These are phyloP conservation scores for Peromyscus attwateri DNA, from an alignment of 2,797 vertebrate genomes.

Conservation along the genomic window DNA sequence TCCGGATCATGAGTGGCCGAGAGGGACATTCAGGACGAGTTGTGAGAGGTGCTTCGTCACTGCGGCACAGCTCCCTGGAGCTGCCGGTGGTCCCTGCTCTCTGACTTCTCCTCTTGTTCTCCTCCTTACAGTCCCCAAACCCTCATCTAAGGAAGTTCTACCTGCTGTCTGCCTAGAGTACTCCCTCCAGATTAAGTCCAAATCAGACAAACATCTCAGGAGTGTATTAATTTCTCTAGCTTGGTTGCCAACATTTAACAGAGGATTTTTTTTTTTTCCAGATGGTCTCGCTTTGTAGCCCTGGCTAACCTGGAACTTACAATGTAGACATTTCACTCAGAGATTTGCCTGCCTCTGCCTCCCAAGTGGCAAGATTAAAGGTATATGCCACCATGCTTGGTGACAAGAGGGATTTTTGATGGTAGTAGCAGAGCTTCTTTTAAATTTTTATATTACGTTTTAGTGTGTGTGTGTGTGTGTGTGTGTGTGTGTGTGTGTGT, in stretches of 20 bases:
- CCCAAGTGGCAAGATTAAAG: background rate
- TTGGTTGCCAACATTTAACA: background rate
- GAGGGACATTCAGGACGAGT: too few relatives aligned
- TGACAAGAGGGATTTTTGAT: background rate
- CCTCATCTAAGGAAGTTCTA: constrained; percentile 13
- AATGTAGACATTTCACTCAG: background rate
- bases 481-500: background rate
- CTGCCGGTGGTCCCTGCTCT: background rate
- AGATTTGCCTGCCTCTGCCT: background rate
- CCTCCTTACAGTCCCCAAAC: background rate
- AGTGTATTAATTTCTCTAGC: background rate
- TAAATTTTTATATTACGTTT: background rate
- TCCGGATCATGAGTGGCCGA: background rate
- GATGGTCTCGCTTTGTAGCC: background rate
- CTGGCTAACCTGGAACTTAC: background rate
- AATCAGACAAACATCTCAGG: background rate
- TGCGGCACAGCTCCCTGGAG: background rate
- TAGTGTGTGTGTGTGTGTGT: background rate
- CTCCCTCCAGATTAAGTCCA: background rate
- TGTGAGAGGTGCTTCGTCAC: background rate
- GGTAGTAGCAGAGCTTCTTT: background rate
- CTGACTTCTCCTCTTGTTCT: background rate
- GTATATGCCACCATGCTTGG: background rate
- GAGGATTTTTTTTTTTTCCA: background rate
- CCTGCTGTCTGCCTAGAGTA: background rate